Evolutionary conservation across 1,140 invertebrate genomes (phyloP), one percentile per base, ranked within the genome.

Genomic region (Leucophenga varia): DNA sequence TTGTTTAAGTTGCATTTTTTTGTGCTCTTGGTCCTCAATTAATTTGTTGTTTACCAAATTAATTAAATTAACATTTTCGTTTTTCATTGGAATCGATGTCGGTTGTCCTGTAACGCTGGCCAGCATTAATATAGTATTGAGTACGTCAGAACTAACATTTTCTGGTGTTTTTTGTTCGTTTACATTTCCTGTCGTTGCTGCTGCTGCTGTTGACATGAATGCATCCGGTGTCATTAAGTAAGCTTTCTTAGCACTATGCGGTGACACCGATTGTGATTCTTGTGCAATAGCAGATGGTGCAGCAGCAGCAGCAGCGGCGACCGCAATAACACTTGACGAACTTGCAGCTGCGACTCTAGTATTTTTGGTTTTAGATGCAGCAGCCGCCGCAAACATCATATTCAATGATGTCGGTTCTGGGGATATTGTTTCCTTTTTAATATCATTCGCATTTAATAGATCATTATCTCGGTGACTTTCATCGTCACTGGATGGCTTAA

Each of bases 221-320:
- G 89, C 90, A 72, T 94, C 90, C 0, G 92, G 91, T 2, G 91
- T 92, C 82, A 95, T 88, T 2, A 94, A 80, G 61, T 87, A 90
- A 54, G 55, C 75, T 70, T 47, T 35, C 22, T 43, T 55, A 31
- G 49, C 49, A 42, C 49, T 58, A 18, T 67, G 63, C 2, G 70
- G 70, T 5, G 64, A 64, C n/a, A 51, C 7, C 1, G 63, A 64
- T 2, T 54, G 59, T 1, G 69, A 67, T 39, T 67, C 57, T 16
- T 57, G 51, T 10, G 56, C 22, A 7, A 70, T 50, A 14, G 48
- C 55, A 22, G 54, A 52, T 1, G 58, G 60, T 0, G 64, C 55
- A 3, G 56, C 56, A 2, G 68, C 52, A 2, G 68, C 57, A n/a
- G 68, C 59, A 9, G 63, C 59, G 9, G 64, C 64, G 16, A 71